Conservation (phyloP, 2,888 invertebrate genomes). For the Calameuta idolon region DNA sequence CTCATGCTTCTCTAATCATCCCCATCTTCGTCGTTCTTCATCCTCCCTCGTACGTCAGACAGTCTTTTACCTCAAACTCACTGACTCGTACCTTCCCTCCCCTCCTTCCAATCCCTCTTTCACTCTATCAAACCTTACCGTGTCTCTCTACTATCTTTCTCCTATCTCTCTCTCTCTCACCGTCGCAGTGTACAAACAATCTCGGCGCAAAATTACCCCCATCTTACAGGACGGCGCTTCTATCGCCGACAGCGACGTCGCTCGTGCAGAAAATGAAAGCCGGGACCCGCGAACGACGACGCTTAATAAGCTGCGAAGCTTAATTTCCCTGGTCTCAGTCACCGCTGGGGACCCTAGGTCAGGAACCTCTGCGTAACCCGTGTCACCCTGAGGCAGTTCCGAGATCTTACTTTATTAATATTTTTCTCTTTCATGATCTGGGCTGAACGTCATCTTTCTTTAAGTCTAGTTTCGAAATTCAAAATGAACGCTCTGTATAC, state of each 20-base stretch:
- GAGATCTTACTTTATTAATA: background rate
- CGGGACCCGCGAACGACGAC: slow-evolving; percentile 30
- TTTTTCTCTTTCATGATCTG: background rate
- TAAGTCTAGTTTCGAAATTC: background rate
- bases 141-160: background rate
- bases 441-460: background rate
- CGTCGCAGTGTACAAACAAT: slow-evolving; percentile 40
- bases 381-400: background rate
- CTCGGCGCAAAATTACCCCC: slow-evolving; percentile 41
- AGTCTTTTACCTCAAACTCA: background rate
- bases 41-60: background rate
- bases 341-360: background rate
- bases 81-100: background rate
- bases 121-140: background rate
- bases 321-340: slow-evolving; percentile 35
- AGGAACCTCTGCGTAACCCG: background rate
- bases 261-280: slow-evolving; percentile 55
- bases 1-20: slow-evolving; percentile 7
- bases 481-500: background rate
- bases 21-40: background rate
- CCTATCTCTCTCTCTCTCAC: background rate
- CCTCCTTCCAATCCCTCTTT: background rate
- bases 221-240: slow-evolving; percentile 22
- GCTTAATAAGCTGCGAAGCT: slow-evolving; percentile 48
- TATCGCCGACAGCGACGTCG: slow-evolving; percentile 32